These are phyloP conservation scores for Strongylocentrotus purpuratus DNA, from an alignment of 35 echinoderm and acorn worm genomes.

Conservation along the genomic window DNA sequence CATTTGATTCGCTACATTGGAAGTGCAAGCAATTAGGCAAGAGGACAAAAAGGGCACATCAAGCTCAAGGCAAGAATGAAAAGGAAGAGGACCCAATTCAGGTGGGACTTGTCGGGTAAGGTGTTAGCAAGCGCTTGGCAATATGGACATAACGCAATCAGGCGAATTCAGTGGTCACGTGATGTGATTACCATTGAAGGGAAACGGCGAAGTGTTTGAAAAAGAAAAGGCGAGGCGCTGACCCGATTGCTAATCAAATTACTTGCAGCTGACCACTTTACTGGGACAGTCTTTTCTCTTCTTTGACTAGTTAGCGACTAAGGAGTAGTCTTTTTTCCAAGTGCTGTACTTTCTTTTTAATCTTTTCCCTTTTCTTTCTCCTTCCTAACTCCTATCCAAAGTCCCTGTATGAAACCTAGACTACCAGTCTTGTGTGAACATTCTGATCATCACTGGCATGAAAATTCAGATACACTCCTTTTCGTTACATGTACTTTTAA, in stretches of 20 bases:
- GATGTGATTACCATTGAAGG: constrained; percentile 21
- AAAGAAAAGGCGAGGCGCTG: constrained; percentile 13
- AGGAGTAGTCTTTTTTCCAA: neutral
- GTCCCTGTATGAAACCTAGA: neutral
- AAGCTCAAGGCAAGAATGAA: constrained; percentile 4
- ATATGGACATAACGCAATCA: constrained; percentile 43
- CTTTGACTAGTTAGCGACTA: neutral
- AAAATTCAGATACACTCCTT: too few species aligned
- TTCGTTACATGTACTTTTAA: too few species aligned
- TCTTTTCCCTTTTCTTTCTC: neutral
- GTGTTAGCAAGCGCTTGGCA: neutral
- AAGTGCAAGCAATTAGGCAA: constrained; percentile 41
- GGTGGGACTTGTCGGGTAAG: constrained; percentile 31
- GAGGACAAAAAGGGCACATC: neutral
- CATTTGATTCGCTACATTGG: constrained; percentile 43
- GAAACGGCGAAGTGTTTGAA: neutral
- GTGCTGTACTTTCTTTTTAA: neutral
- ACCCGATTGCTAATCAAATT: constrained; percentile 39
- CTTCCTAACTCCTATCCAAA: neutral
- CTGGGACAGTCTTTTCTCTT: constrained; percentile 21
- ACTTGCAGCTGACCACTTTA: constrained; percentile 39
- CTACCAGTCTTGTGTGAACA: neutral
- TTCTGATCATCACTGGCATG: too few species aligned
- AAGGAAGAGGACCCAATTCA: constrained; percentile 11
- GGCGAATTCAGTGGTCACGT: constrained; percentile 37